Base-by-base conservation (phyloP, 2,888 invertebrate genomes). In the Drosophila hamatofila region DNA sequence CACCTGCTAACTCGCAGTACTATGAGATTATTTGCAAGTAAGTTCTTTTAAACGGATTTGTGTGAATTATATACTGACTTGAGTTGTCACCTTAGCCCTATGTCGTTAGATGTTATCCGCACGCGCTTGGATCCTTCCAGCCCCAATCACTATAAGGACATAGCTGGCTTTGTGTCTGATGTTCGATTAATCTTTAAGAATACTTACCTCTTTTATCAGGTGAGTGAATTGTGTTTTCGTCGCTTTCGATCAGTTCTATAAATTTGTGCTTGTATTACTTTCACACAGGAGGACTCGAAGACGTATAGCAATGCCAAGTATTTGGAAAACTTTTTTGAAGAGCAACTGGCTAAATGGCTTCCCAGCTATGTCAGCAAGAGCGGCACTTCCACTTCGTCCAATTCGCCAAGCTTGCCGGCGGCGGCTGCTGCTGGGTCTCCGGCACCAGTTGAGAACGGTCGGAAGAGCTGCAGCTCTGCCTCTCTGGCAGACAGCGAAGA, bases 161-260 rank as follows among this genome's bases (percentile, higher is more conserved):
- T 96, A 63, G 94, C 95, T 87, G 95, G 96, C 82, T 96, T 98
- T 92, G 94, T 98, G 66, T 93, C 95, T 63, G 98, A 98, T 93
- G 95, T 97, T 76, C 95, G 97, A 67, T 94, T 96, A 86, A 96
- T 98, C 92, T 98, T 98, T 94, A 96, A 95, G 92, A 98, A 98
- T 94, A 98, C 97, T 44, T 96, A 96, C 92, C 94, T 94, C 23
- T 97, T 96, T 93, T 97, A 98, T 94, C 94, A 96, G 91, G 98
- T 97, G 87, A 89, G 89, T 52, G 18, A 48, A 71, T 67, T 72
- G 58, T 18, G 21, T 37, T 18, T 65, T 69, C 7, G 1, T 35
- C 6, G 14, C 2, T 3, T 11, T 16, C 14, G n/a, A 9, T 44
- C 48, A 62, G 42, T 42, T 54, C 64, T 57, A 58, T 72, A 78